Conservation (phyloP, 2,113 vertebrate species). For the Grallaria varia region DNA sequence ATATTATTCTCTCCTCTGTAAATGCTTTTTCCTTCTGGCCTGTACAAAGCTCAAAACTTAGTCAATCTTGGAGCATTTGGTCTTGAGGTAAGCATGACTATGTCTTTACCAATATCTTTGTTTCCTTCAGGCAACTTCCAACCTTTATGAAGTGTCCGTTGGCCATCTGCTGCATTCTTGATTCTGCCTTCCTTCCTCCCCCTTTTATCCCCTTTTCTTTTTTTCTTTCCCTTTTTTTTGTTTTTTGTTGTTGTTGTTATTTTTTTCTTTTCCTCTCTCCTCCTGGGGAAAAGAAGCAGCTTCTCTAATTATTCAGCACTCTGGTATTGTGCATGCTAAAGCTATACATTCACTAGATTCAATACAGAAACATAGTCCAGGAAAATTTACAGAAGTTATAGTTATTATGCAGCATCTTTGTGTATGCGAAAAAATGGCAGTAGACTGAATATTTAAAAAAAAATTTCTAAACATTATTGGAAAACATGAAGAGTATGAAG, state of each 20-base stretch:
- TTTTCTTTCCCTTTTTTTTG: not conserved
- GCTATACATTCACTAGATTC: not conserved
- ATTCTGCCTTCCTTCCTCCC: not conserved
- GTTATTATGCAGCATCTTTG: not conserved
- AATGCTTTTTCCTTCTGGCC: not conserved
- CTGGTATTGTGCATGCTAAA: not conserved
- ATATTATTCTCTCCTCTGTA: not conserved
- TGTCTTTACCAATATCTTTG: not conserved
- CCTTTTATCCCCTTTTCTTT: not conserved
- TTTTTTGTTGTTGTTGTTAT: not conserved
- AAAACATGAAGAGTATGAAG: not conserved
- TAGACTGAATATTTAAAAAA: not conserved
- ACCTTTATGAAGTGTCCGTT: not conserved
- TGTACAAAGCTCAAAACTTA: not conserved
- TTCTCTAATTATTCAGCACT: not conserved
- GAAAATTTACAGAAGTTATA: not conserved
- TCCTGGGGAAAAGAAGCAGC: not conserved
- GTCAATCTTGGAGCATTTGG: not conserved
- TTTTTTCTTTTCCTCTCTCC: not conserved
- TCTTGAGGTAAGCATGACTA: not conserved
- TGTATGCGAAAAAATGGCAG: not conserved
- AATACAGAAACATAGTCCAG: not conserved
- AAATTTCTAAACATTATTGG: not conserved
- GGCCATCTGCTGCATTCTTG: not conserved
- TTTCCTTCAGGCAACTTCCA: not conserved